Evolutionary conservation across 2,888 invertebrate species (phyloP).

Genomic region (Caenorhabditis auriculariae): DNA sequence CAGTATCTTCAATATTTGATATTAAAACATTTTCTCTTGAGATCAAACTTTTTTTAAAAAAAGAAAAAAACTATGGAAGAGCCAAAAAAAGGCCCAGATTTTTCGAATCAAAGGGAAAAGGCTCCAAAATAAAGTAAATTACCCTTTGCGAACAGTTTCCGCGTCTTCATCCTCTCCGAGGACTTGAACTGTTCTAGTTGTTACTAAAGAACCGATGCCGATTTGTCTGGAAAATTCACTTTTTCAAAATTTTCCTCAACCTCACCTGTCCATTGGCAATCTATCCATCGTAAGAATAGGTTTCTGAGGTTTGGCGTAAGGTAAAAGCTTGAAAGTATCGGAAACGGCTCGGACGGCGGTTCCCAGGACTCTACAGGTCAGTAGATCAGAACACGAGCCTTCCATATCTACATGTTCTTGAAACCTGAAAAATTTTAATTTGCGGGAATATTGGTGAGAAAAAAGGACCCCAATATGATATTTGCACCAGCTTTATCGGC

Average conservation of each 20-base stretch:
- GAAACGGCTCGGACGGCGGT: conserved; percentile 26
- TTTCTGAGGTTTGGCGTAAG: conserved; percentile 17
- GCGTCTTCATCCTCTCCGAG: conserved; percentile 31
- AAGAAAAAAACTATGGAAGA: too few relatives aligned
- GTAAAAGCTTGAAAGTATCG: neutral
- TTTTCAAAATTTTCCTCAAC: neutral
- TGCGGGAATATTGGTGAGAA: neutral
- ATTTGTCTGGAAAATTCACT: conserved; percentile 18
- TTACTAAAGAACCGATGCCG: conserved; percentile 29
- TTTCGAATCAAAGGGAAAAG: too few relatives aligned
- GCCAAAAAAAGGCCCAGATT: too few relatives aligned
- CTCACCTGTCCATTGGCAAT: conserved; percentile 17
- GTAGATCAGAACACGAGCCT: conserved; percentile 23
- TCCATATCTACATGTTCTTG: conserved; percentile 37
- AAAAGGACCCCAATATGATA: conserved; percentile 26
- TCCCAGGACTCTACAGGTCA: conserved; percentile 34
- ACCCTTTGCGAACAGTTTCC: conserved; percentile 13
- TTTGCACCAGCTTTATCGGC: conserved; percentile 30
- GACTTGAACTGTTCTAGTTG: conserved; percentile 20
- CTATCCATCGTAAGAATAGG: conserved; percentile 30
- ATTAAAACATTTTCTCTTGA: neutral
- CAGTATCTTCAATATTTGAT: conserved; percentile 76
- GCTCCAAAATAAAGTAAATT: neutral
- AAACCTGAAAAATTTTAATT: conserved; percentile 21
- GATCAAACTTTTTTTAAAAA: too few relatives aligned